Conservation (phyloP, 1,140 invertebrate genomes). For the Mya arenaria region DNA sequence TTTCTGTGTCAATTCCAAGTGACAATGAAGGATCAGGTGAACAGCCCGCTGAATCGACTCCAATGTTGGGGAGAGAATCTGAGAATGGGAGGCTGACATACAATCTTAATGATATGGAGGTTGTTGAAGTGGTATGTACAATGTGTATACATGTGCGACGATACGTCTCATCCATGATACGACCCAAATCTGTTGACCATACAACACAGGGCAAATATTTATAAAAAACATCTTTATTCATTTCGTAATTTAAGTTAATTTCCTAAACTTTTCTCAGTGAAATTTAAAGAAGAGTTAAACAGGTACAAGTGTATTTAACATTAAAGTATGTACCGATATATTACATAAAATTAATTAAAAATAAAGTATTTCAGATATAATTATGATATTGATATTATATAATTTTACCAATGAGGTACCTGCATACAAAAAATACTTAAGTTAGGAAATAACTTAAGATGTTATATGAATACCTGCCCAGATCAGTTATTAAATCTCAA, state of each 20-base stretch:
- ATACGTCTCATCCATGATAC: neutral
- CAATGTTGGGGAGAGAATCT: neutral
- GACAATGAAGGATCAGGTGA: no score
- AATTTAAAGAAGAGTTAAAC: neutral
- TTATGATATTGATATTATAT: no score
- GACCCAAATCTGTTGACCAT: neutral
- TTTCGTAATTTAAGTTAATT: no score
- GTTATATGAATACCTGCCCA: no score
- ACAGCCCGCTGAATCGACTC: constrained; percentile 1
- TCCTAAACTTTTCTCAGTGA: neutral
- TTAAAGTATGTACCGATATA: no score
- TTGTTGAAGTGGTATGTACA: constrained; percentile 23
- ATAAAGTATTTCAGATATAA: no score
- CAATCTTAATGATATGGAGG: constrained; percentile 13
- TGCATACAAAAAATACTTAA: no score
- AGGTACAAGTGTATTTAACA: neutral
- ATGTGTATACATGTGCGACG: neutral
- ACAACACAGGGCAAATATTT: neutral
- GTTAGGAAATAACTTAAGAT: no score
- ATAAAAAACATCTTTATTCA: neutral
- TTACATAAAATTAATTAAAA: no score
- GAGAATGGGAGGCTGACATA: constrained; percentile 19
- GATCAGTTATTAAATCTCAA: no score
- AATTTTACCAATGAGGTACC: no score
- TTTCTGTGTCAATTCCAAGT: no score